These are phyloP conservation scores for Asbolus verrucosus DNA, from an alignment of 1,140 invertebrate species.

Conservation along the genomic window DNA sequence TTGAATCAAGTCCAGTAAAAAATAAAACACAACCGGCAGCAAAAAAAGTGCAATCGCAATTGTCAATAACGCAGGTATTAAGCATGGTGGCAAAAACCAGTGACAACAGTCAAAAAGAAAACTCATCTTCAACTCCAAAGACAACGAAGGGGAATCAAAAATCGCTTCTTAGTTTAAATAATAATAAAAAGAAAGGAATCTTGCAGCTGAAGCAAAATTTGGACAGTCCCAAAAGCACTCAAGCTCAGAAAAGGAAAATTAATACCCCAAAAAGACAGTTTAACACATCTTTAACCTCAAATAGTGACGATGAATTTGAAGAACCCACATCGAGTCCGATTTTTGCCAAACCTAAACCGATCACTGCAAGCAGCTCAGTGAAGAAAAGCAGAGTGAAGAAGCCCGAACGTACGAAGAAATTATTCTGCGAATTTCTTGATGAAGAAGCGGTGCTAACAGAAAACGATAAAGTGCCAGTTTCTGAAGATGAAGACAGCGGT, in stretches of 20 bases:
- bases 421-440: slow-evolving; percentile 55
- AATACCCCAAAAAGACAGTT: neutral
- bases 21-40: neutral
- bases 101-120: slow-evolving; percentile 32
- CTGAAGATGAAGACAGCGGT: slow-evolving; percentile 57
- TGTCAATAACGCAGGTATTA: slow-evolving; percentile 54
- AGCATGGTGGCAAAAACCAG: slow-evolving; percentile 42
- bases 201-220: neutral
- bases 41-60: slow-evolving; percentile 12
- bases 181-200: slow-evolving; percentile 14
- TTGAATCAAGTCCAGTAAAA: slow-evolving; percentile 31
- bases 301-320: slow-evolving; percentile 56
- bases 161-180: neutral
- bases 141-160: slow-evolving; percentile 9
- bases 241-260: slow-evolving; percentile 20
- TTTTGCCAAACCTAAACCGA: slow-evolving; percentile 31
- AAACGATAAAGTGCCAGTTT: slow-evolving; percentile 51
- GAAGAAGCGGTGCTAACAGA: slow-evolving; percentile 57
- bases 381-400: slow-evolving; percentile 28
- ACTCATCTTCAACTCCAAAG: neutral
- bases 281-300: neutral
- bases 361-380: neutral
- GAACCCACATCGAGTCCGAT: slow-evolving; percentile 3
- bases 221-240: slow-evolving; percentile 8
- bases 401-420: neutral